Evolutionary conservation across 1,140 invertebrate genomes (phyloP), one percentile per base, ranked within the genome.

Genomic region (Megalopta genalis): DNA sequence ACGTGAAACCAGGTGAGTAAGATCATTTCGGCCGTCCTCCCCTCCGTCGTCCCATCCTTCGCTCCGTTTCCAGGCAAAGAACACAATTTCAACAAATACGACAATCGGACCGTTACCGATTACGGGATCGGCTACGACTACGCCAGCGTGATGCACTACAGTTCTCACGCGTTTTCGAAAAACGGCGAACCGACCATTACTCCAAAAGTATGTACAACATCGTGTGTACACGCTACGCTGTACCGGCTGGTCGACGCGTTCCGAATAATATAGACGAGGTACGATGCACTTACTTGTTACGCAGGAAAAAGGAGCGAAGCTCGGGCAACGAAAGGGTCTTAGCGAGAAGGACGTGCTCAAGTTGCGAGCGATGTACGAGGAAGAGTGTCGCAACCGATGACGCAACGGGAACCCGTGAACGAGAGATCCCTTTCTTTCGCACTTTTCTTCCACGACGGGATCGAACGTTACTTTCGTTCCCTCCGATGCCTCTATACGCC

Each of bases 61-160:
- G 16, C 8, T 7, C 6, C 27, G 23, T 21, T 81, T 18, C 73
- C 81, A 94, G 95, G 94, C 1, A 93, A 92, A 27, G 94, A 95
- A 83, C 93, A 95, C 83, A 96, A 96, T 86, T 96, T 96, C 87
- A 94, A 94, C 49, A 96, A 96, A 86, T 96, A 96, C 82, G 94
- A 94, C 9, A 93, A 92, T 27, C 92, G 94, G 8, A 94, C 94
- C 7, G 94, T 96, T 16, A 95, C 94, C 0, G 95, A 96, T 85
- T 95, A 94, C 75, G 93, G 93, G 5, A 91, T 94, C 32, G 82
- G 86, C 5, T 97, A 97, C 83, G 96, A 96, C 90, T 96, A 96
- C 82, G 90, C 90, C 0, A 96, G 95, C 82, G 93, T 96, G 2
- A 96, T 96, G 95, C 96, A 97, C 85, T 96, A 97, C 84, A 94